Evolutionary conservation across 1,140 invertebrate genomes (phyloP).

Genomic region (Pogonomyrmex californicus): DNA sequence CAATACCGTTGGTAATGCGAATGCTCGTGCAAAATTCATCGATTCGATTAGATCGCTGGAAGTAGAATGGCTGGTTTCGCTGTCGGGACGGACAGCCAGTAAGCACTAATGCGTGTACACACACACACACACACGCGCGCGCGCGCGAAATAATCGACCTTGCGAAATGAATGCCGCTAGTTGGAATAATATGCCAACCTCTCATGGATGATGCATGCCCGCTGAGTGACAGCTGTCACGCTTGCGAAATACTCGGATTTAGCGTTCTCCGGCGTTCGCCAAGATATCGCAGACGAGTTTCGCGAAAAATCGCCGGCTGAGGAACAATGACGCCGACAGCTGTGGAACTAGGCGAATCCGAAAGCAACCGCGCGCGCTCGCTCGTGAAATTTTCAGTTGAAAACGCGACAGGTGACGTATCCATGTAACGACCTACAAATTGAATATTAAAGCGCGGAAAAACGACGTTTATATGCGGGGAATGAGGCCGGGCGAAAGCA

Average conservation of each 20-base stretch:
- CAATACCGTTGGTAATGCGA: slow-evolving; percentile 13
- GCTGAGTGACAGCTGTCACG: slow-evolving; percentile 72
- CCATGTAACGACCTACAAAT: slow-evolving; percentile 62
- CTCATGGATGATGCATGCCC: slow-evolving; percentile 54
- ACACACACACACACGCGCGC: background rate
- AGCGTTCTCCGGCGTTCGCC: slow-evolving; percentile 35
- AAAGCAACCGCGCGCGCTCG: slow-evolving; percentile 61
- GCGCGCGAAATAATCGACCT: slow-evolving; percentile 46
- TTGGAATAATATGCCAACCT: slow-evolving; percentile 63
- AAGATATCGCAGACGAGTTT: slow-evolving; percentile 30
- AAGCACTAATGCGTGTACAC: background rate
- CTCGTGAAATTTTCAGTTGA: slow-evolving; percentile 50
- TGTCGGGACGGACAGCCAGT: background rate
- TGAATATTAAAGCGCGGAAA: slow-evolving; percentile 66
- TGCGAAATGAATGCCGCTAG: slow-evolving; percentile 29
- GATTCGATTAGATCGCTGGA: slow-evolving; percentile 36
- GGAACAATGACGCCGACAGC: slow-evolving; percentile 52
- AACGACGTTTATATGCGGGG: slow-evolving; percentile 14
- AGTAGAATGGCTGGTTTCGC: slow-evolving; percentile 16
- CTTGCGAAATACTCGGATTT: slow-evolving; percentile 39
- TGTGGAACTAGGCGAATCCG: slow-evolving; percentile 48
- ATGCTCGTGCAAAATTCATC: slow-evolving; percentile 40
- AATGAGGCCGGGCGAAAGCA: background rate
- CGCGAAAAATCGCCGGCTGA: slow-evolving; percentile 43
- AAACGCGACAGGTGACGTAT: slow-evolving; percentile 69